Conservation (phyloP, 2,888 invertebrate genomes). For the Drosophila mimica region DNA sequence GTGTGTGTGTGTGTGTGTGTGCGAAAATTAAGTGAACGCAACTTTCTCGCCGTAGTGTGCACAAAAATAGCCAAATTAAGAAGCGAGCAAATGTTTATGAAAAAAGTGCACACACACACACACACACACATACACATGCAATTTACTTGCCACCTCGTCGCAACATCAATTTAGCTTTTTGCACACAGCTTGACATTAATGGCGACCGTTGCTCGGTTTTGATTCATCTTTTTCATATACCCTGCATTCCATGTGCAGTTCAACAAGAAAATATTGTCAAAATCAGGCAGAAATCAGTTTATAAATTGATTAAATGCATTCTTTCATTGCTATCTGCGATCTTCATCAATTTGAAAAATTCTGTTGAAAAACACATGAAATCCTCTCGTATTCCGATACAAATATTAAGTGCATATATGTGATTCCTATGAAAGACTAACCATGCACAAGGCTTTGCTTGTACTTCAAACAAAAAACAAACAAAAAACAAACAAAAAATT, state of each 20-base stretch:
- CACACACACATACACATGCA: slow-evolving; percentile 26
- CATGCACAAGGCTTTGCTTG: not conserved
- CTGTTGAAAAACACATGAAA: not conserved
- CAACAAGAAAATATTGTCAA: too few species aligned
- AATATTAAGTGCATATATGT: not conserved
- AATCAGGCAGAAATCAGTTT: too few species aligned
- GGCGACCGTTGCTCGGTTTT: slow-evolving; percentile 25
- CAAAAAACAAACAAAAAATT: too few species aligned
- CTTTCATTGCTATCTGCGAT: not conserved
- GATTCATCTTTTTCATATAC: slow-evolving; percentile 6
- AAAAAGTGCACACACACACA: slow-evolving; percentile 20
- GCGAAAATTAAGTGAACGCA: slow-evolving; percentile 55
- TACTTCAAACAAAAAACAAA: not conserved
- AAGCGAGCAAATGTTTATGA: slow-evolving; percentile 56
- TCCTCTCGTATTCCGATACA: not conserved
- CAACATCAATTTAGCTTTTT: slow-evolving; percentile 45
- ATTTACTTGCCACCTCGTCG: slow-evolving; percentile 47
- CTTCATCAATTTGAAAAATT: not conserved
- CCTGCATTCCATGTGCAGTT: slow-evolving; percentile 1
- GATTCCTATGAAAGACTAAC: not conserved
- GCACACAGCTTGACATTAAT: slow-evolving; percentile 52
- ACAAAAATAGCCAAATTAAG: slow-evolving; percentile 67
- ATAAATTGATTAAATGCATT: not conserved
- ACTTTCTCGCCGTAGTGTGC: slow-evolving; percentile 31
- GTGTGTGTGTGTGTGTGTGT: slow-evolving; percentile 14